These are phyloP conservation scores for Drosophila birchii DNA, from an alignment of 2,888 invertebrate genomes.

Conservation along the genomic window DNA sequence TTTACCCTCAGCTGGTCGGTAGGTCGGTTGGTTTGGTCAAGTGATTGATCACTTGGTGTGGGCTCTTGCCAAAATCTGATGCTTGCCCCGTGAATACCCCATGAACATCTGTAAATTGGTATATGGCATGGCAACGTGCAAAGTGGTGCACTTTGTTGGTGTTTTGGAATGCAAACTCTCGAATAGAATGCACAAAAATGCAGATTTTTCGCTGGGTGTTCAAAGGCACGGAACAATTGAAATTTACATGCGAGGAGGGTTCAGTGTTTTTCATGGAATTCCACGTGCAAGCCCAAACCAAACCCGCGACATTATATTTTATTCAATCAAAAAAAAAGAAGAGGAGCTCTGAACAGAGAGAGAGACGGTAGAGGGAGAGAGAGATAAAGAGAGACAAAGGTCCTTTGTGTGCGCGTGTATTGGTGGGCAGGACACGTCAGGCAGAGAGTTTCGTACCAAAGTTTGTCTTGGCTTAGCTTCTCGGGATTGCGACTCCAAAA, in stretches of 20 bases:
- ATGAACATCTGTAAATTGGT: neutral
- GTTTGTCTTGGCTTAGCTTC: constrained; percentile 74
- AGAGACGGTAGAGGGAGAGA: constrained; percentile 3
- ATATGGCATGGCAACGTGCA: constrained; percentile 52
- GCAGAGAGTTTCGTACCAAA: constrained; percentile 67
- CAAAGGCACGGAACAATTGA: constrained; percentile 35
- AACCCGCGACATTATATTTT: neutral
- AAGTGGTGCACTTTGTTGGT: constrained; percentile 25
- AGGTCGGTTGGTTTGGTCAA: neutral
- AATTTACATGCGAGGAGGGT: constrained; percentile 26
- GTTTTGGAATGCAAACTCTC: constrained; percentile 23
- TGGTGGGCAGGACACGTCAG: constrained; percentile 78
- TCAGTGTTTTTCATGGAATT: constrained; percentile 32
- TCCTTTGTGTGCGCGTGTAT: constrained; percentile 31
- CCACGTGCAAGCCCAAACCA: constrained; percentile 63
- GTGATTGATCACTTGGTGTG: constrained; percentile 20
- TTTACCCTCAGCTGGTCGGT: constrained; percentile 11
- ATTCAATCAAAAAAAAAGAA: neutral
- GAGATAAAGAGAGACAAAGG: constrained; percentile 25
- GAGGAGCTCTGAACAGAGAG: constrained; percentile 3
- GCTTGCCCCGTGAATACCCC: constrained; percentile 1
- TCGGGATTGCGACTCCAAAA: constrained; percentile 26
- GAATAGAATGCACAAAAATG: constrained; percentile 57
- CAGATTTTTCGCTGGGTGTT: constrained; percentile 22
- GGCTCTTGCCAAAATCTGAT: constrained; percentile 29